These are phyloP conservation scores for Panagrolaimus sp. DNA, from an alignment of 1,140 invertebrate species.

Conservation along the genomic window DNA sequence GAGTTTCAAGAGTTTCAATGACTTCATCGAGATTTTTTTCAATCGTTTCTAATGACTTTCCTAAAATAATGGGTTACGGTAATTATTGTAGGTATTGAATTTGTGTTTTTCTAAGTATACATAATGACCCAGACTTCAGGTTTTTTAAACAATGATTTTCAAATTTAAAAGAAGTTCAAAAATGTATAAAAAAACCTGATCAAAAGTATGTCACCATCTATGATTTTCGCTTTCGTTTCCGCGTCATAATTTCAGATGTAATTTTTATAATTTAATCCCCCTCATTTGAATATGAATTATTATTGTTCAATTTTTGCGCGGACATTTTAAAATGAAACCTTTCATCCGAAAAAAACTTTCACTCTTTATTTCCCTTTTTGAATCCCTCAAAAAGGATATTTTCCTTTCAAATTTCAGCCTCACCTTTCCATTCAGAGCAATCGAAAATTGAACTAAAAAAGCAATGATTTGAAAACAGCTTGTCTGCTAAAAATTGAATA, in stretches of 20 bases:
- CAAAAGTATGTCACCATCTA: conserved; percentile 15
- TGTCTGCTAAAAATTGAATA: background rate
- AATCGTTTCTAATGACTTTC: conserved; percentile 36
- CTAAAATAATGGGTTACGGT: conserved; percentile 22
- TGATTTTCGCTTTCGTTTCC: conserved; percentile 28
- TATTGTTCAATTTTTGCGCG: no score
- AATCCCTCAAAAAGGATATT: no score
- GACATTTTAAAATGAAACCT: no score
- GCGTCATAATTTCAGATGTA: conserved; percentile 14
- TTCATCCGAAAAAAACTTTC: no score
- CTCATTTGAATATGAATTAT: no score
- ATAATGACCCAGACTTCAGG: conserved; percentile 9
- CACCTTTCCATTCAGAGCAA: conserved; percentile 9
- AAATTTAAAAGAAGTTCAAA: no score
- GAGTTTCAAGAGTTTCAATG: conserved; percentile 21
- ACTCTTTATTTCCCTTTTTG: no score
- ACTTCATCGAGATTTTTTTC: conserved; percentile 29
- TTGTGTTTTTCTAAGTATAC: background rate
- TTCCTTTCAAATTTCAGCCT: conserved; percentile 10
- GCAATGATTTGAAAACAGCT: background rate
- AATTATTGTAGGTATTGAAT: no score
- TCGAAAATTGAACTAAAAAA: background rate
- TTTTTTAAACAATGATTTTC: conserved; percentile 25
- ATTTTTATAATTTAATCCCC: no score
- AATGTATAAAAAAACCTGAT: conserved; percentile 28